Conservation (phyloP, 2,797 vertebrate species). For the Gambelia wislizenii region DNA sequence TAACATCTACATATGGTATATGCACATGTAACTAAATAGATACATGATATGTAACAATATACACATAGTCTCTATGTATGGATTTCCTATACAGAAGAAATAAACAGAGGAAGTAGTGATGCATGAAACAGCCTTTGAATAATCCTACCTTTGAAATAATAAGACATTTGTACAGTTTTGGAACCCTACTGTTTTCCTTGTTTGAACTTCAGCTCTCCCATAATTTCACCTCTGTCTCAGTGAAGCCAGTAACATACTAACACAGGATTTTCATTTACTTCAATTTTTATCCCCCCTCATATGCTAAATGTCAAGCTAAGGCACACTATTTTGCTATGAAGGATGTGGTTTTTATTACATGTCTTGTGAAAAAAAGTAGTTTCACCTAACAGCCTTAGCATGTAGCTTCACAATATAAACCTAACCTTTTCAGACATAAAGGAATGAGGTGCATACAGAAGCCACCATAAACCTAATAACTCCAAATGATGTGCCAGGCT, state of each 20-base stretch:
- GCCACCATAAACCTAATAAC: not conserved
- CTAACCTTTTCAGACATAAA: conserved; percentile 12
- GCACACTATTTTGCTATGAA: conserved; percentile 13
- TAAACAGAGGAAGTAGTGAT: not conserved
- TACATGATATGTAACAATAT: not conserved
- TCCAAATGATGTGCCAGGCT: not conserved
- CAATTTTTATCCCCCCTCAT: conserved; percentile 25
- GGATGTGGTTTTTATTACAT: not conserved
- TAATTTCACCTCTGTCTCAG: not conserved
- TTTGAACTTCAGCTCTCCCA: not conserved
- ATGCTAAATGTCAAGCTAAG: conserved; percentile 30
- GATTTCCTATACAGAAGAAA: not conserved
- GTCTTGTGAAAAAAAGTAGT: not conserved
- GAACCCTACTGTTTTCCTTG: not conserved
- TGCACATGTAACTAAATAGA: not conserved
- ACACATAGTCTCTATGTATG: not conserved
- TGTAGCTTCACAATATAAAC: conserved; percentile 1
- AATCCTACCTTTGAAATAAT: conserved; percentile 12
- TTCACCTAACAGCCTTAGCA: not conserved
- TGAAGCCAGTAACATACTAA: not conserved
- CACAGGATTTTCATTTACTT: not conserved
- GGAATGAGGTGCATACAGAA: conserved; percentile 18
- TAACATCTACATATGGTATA: no score
- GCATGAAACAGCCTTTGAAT: not conserved
- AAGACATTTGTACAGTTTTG: conserved; percentile 1